Evolutionary conservation across 2,113 vertebrate species (phyloP), one percentile per base, ranked within the genome.

Genomic region (Larimichthys polyactis): DNA sequence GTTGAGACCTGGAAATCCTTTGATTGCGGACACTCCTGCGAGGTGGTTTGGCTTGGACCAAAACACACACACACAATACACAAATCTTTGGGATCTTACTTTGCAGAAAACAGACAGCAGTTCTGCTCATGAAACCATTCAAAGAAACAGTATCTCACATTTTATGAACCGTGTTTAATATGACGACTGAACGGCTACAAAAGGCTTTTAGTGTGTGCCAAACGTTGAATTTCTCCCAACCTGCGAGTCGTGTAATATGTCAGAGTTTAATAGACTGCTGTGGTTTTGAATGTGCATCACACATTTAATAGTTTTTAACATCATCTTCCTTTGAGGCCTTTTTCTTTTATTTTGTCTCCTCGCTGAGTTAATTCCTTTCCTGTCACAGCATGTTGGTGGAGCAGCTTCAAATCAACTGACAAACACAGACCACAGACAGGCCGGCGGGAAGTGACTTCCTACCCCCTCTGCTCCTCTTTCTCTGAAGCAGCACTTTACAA

Each of bases 401-500:
- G 90, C 84, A 76, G 85, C 92, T 94, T 94, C 89, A 91, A 90
- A 93, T 91, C 88, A 68, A 87, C 92, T 90, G 82, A 92, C 91
- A 93, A 93, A 93, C 87, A 91, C 78, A 88, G 85, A 89, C 90
- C 92, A 93, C 87, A 94, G 93, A 93, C 88, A 91, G 85, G 85
- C 90, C 79, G 88, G 81, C 85, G 86, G 90, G 89, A 87, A 82
- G 89, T 76, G 49, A 87, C 83, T 89, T 91, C 83, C 82, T 92
- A 60, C 83, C 78, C 24, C 57, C 78, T 73, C 63, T 72, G 83
- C 87, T 87, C 52, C 75, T 73, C 75, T 86, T 84, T 87, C 70
- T 86, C 87, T 86, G 78, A 87, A 80, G 66, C 78, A 80, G 79
- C 86, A 83, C 83, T 85, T 79, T 70, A 36, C 63, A 71, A 88